Evolutionary conservation across 2,888 invertebrate species (phyloP), one percentile per base, ranked within the genome.

Genomic region (Hipparchia sbordonii): DNA sequence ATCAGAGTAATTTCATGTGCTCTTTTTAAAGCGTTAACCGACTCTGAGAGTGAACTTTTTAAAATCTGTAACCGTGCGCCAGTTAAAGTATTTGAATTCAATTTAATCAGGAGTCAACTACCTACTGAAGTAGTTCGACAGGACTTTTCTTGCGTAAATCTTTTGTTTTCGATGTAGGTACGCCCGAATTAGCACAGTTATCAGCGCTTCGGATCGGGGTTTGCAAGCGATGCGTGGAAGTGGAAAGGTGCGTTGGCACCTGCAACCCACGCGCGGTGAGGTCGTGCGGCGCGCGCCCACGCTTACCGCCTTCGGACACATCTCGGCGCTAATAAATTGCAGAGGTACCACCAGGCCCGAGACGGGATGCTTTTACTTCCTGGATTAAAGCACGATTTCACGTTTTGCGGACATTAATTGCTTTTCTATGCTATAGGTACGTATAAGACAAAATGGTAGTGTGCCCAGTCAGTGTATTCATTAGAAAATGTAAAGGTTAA

Each of bases 201-300:
- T 77, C 76, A 72, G 60, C 13, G 57, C 66, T 72, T 74, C 72
- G 68, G 65, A 76, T 77, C 76, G 59, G 63, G 62, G 63, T 74
- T 73, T 76, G 61, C 63, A 71, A 7, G 68, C 73, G 74, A 71
- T 72, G 70, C 63, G 70, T 72, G 68, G 71, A 86, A 87, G 88
- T 89, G 88, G 88, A 88, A 81, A 89, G 90, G 92, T 88, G 88
- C 90, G 89, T 90, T 88, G 89, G 89, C 91, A 92, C 92, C 91
- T 91, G 90, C 89, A 80, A 78, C 92, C 92, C 91, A 91, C 91
- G 89, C 91, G 77, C 77, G 63, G 66, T 84, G 89, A 89, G 91
- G 89, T 87, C 91, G 86, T 57, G 69, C 23, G 67, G 59, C 48
- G 51, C 74, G 80, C 77, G 81, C 91, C 89, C 85, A 89, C 91